Base-by-base conservation (phyloP, 2,797 vertebrate genomes). In the Gymnocypris eckloni region DNA sequence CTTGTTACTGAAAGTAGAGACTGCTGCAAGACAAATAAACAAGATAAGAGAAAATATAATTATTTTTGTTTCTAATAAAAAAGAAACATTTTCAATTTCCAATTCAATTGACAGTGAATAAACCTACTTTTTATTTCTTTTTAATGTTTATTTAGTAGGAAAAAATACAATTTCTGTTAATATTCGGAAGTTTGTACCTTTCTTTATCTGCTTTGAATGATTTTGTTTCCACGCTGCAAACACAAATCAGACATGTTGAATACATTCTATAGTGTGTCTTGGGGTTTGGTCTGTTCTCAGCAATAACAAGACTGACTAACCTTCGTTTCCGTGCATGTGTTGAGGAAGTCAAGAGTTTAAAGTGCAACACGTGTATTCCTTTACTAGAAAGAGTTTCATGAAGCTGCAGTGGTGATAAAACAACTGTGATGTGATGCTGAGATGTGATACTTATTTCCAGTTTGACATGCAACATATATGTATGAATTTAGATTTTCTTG, bases 341-440 rank as follows among this genome's bases (percentile, higher is more conserved):
- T 45, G 64, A 45, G 4, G 85, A 37, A 1, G 41, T 76, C 11
- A 93, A 82, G 79, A 94, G 80, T 84, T 92, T 89, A 37, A 96
- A 88, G 87, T 93, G 91, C 11, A 95, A 88, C 77, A 95, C 91
- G 0, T 5, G 84, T 91, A 96, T 95, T 48, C 69, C 69, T 81
- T 92, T 67, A 18, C 69, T 79, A 0, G 92, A 87, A 11, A 96
- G 89, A 81, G 84, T 92, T 6, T 76, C 82, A 86, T 91, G 88
- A 70, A 96, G 93, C 95, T 96, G 84, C 67, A 73, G 85, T 86
- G 33, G 87, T 28, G 76, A 76, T 52, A 87, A 56, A 20, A 81
- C n/a, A 71, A 72, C 28, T 6, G 13, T 37, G 12, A 71, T 25
- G 12, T 5, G 13, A 66, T 66, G 25, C 61, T 22, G 12, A 61